Conservation (phyloP, 2,113 vertebrate species). For the Forbesichthys agassizii region DNA sequence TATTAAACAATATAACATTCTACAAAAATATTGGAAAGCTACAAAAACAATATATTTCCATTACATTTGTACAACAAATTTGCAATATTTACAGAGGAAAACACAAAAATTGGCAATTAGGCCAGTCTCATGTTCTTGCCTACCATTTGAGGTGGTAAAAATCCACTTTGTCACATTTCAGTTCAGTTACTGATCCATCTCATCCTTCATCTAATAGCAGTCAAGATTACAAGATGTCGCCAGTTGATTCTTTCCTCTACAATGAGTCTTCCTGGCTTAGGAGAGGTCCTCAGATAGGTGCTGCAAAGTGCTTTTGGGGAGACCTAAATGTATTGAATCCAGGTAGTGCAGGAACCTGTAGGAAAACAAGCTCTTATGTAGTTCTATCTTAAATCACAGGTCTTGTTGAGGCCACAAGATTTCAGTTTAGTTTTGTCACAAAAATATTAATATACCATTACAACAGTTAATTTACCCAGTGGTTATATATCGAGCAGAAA, state of each 20-base stretch:
- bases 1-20: constrained; percentile 11
- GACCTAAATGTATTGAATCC: constrained; percentile 86
- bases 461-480: too few species aligned
- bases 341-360: constrained; percentile 95
- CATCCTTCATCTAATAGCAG: neutral
- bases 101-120: too few species aligned
- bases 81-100: too few species aligned
- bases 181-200: neutral
- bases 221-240: neutral
- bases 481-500: too few species aligned
- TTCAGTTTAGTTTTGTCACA: too few species aligned
- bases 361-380: constrained; percentile 1
- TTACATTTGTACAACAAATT: neutral
- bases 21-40: too few species aligned
- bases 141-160: too few species aligned
- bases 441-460: too few species aligned
- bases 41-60: neutral
- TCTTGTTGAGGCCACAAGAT: too few species aligned
- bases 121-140: too few species aligned
- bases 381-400: too few species aligned
- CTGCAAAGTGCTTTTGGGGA: constrained; percentile 81
- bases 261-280: constrained; percentile 54
- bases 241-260: neutral
- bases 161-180: neutral
- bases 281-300: constrained; percentile 85